Evolutionary conservation across 2,797 vertebrate genomes (phyloP).

Genomic region (Cirrhinus molitorella): DNA sequence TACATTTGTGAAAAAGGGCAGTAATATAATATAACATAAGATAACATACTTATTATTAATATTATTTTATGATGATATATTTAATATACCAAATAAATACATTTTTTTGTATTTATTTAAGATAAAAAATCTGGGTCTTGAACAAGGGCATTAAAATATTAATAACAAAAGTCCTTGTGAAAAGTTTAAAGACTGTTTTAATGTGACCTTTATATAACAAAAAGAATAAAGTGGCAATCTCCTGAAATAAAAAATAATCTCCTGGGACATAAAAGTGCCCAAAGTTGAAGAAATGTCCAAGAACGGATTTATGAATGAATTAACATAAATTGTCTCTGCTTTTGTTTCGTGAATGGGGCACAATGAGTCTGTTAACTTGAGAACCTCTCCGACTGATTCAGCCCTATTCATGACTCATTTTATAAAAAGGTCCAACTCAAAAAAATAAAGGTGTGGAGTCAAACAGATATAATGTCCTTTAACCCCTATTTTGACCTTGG

Average conservation of each 20-base stretch:
- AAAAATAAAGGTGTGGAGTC: background rate
- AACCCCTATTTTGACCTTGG: constrained; percentile 39
- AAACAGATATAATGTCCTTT: constrained; percentile 30
- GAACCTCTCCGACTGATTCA: background rate
- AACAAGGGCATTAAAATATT: background rate
- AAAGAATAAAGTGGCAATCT: background rate
- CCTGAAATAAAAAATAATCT: constrained; percentile 1
- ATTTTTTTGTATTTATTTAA: background rate
- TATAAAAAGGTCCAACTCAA: background rate
- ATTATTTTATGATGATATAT: background rate
- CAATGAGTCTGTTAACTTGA: background rate
- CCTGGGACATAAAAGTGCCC: background rate
- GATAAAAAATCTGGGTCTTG: background rate
- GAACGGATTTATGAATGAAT: constrained; percentile 26
- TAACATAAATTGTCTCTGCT: constrained; percentile 2
- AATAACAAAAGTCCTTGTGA: background rate
- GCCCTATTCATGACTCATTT: background rate
- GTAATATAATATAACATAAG: no score
- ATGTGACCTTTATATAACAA: constrained; percentile 6
- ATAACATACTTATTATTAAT: no score
- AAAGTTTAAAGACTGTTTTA: background rate
- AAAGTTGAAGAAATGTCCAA: constrained; percentile 2
- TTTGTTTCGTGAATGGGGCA: background rate
- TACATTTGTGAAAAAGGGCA: no score
- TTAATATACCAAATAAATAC: background rate